A percentile compares a stretch with the other conserved stretches of the same genome.
Conservation (phyloP, 2,797 vertebrate species). For the Coracias cyanogaster region DNA sequence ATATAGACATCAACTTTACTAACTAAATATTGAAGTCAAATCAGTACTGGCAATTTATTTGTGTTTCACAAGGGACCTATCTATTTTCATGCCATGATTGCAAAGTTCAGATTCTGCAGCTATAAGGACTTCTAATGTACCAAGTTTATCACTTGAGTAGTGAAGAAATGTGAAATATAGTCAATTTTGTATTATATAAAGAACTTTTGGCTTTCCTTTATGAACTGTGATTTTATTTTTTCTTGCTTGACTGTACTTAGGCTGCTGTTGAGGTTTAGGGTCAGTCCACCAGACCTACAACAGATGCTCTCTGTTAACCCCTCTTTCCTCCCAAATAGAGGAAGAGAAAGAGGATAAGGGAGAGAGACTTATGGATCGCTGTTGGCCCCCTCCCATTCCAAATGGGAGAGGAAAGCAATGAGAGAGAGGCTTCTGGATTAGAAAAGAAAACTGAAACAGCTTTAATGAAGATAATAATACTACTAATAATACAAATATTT, state of each 20-base stretch:
- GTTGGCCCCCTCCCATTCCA: too few relatives aligned
- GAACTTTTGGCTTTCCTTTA: not conserved
- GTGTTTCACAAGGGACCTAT: not conserved
- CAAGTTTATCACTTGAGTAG: not conserved
- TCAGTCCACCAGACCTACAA: too few relatives aligned
- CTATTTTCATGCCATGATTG: not conserved
- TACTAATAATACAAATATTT: too few relatives aligned
- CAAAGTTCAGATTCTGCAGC: not conserved
- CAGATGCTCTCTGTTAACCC: too few relatives aligned
- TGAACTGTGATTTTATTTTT: not conserved
- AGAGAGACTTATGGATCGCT: too few relatives aligned
- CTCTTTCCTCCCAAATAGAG: too few relatives aligned
- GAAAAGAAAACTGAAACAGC: too few relatives aligned
- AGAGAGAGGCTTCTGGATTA: too few relatives aligned
- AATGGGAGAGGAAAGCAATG: too few relatives aligned
- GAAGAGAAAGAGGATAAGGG: too few relatives aligned
- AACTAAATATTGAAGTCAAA: not conserved
- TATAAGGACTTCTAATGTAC: not conserved
- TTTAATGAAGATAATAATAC: too few relatives aligned
- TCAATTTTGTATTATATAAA: not conserved
- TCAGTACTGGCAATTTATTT: not conserved
- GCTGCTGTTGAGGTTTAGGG: not conserved
- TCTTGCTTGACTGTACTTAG: not conserved
- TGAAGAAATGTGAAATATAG: not conserved
- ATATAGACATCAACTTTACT: not conserved